A percentile compares a stretch with the other conserved stretches of the same genome.
Evolutionary conservation across 2,888 invertebrate genomes (phyloP).

Genomic region (Cecidostiba fungosa): DNA sequence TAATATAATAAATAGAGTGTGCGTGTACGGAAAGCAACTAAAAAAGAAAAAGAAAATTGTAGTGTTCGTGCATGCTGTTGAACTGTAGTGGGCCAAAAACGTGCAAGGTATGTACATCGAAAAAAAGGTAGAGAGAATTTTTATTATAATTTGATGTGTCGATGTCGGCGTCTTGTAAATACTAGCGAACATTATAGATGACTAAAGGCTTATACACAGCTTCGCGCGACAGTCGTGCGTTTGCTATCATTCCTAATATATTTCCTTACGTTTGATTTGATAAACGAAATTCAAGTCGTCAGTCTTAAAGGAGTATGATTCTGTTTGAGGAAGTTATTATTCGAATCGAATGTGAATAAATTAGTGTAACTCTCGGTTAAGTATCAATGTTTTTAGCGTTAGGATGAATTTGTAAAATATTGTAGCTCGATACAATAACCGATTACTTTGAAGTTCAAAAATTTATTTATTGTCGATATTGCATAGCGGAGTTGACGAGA

Average conservation of each 20-base stretch:
- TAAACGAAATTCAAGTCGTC: no score
- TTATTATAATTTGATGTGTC: constrained; percentile 36
- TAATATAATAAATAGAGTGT: not conserved
- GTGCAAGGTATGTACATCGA: constrained; percentile 50
- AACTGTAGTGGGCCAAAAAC: constrained; percentile 37
- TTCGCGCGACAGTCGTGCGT: not conserved
- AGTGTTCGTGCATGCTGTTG: constrained; percentile 30
- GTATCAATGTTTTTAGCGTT: not conserved
- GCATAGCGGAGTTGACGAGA: not conserved
- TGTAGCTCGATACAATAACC: not conserved
- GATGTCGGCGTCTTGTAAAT: constrained; percentile 56
- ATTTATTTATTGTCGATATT: constrained; percentile 43
- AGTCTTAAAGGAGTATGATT: not conserved
- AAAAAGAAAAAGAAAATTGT: not conserved
- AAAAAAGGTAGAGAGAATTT: not conserved
- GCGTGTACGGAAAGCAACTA: constrained; percentile 8
- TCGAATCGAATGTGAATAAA: not conserved
- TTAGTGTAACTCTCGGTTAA: not conserved
- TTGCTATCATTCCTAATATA: not conserved
- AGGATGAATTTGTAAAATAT: constrained; percentile 10
- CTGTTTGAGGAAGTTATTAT: not conserved
- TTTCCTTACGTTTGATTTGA: no score
- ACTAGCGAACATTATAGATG: constrained; percentile 29
- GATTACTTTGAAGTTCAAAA: constrained; percentile 2
- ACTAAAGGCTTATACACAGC: constrained; percentile 25